Evolutionary conservation across 2,113 vertebrate genomes (phyloP), one percentile per base, ranked within the genome.

Genomic region (Scatophagus argus): DNA sequence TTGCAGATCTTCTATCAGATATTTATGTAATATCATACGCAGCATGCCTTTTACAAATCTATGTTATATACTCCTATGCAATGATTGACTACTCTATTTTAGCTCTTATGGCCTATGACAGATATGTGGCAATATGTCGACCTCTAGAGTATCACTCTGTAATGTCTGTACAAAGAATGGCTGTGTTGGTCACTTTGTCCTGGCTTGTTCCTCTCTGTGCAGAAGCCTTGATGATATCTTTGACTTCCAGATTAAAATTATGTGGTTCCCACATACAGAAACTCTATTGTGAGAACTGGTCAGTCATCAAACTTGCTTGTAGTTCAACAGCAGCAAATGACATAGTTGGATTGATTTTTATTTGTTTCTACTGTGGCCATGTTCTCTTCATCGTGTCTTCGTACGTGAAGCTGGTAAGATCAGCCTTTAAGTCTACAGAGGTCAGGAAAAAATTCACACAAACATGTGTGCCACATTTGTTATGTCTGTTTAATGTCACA

Each of bases 221-320:
- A 49, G 27, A 77, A 2, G 3, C 14, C 10, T 0, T 77, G 0
- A 1, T 77, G 1, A 0, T 71, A 5, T n/a, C 2, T 7, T 31
- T 80, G n/a, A 72, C 74, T 4, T 77, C 83, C 21, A 63, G 2
- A 23, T 17, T 88, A 17, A 43, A 34, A 41, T 43, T 88, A 62
- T 90, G 88, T 65, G 79, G 86, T 51, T 86, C 46, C 2, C 21
- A 25, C 13, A 86, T 90, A 25, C 2, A 80, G 0, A 90, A 88
- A 55, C 49, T 88, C 9, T 90, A 86, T 12, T 90, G 88, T 67
- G 86, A 86, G n/a, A 90, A 90, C 81, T 90, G 86, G 83, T 41
- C 79, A 25, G 11, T 88, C 25, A 49, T 86, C 29, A 77, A 86
- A 73, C 86, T 90, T 36, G 47, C 79, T n/a, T 88, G 88, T 32